phyloP scores from a whole-genome alignment of 2,113 vertebrate genomes.

The Trichomycterus rosablanca region DNA sequence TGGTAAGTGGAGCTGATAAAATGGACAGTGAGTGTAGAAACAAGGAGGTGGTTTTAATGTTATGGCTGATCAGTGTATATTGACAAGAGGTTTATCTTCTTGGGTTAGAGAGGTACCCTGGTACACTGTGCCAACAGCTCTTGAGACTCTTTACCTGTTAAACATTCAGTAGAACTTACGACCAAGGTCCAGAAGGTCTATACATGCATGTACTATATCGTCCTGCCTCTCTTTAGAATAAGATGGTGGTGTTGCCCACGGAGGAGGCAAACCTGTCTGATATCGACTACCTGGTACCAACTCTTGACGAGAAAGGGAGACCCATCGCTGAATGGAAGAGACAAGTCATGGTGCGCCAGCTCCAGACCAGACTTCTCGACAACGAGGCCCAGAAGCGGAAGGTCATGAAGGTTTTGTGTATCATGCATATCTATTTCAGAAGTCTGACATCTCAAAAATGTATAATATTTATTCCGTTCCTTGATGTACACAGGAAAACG shows the following conservation, averaged over 20 bases:
- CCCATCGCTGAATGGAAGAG: conserved; percentile 94
- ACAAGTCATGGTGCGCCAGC: conserved; percentile 90
- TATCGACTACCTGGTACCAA: conserved; percentile 86
- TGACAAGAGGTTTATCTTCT: too few species aligned
- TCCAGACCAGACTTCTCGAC: conserved; percentile 75
- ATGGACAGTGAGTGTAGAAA: too few species aligned
- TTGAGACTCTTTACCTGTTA: too few species aligned
- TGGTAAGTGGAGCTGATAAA: too few species aligned
- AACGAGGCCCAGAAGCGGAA: conserved; percentile 67
- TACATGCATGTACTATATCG: too few species aligned
- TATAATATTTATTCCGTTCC: not conserved
- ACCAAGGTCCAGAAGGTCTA: too few species aligned
- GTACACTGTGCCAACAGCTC: too few species aligned
- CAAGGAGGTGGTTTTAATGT: too few species aligned
- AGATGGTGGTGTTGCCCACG: conserved; percentile 61
- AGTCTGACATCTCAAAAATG: not conserved
- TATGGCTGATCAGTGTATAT: too few species aligned
- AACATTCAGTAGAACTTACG: too few species aligned
- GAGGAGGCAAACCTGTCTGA: conserved; percentile 72
- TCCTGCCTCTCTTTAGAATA: conserved; percentile 53
- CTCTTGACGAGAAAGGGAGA: conserved; percentile 77
- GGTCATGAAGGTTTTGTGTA: conserved; percentile 57
- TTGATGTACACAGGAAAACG: conserved; percentile 60
- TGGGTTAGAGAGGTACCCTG: too few species aligned
- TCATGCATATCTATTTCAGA: too few species aligned